Base-by-base conservation (phyloP, 2,888 invertebrate genomes). In the Sisyra terminalis region DNA sequence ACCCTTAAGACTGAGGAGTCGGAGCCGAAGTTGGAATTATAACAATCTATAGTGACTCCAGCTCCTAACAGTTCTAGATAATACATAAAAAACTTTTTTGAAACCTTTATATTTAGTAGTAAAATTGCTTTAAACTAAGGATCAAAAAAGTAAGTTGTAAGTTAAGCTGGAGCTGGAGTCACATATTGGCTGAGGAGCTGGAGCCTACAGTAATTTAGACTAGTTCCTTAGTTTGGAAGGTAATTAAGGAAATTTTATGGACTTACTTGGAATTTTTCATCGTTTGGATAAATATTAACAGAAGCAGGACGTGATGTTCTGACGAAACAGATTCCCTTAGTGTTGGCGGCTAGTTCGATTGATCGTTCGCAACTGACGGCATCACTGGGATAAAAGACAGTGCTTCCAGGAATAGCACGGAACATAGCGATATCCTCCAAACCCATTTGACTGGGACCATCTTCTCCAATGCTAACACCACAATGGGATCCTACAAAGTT, bases 361-460 rank as follows among this genome's bases (percentile, higher is more conserved):
- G 97, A 88, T 44, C 94, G 74, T 65, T 99, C 98, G 18, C 84
- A 74, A 31, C 89, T 81, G 7, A 98, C 97, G 0, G 94, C 98
- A 65, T 99, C 98, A 31, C 82, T 69, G 38, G 84, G 84, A 54
- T 85, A 85, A 64, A 84, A 84, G 6, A 85, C 68, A 2, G 79
- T 80, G 48, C 75, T 71, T 46, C 83, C 83, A 42, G 96, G 92
- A 49, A 98, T 75, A 3, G 86, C 64, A 34, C 97, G 75, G 78
- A 99, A 98, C 72, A 98, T 73, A 1, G 93, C 88, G 45, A 98
- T 61, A 63, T 99, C 98, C 66, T 98, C 98, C n/a, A 98, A 71
- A 3, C 92, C 98, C 98, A 99, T 98, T 69, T 99, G 98, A 44
- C 90, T 90, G 13, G 98, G 97, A 0, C 97, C 97, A 66, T 97